Evolutionary conservation across 2,888 invertebrate species (phyloP), one percentile per base, ranked within the genome.

Genomic region (Hylaea fasciaria): DNA sequence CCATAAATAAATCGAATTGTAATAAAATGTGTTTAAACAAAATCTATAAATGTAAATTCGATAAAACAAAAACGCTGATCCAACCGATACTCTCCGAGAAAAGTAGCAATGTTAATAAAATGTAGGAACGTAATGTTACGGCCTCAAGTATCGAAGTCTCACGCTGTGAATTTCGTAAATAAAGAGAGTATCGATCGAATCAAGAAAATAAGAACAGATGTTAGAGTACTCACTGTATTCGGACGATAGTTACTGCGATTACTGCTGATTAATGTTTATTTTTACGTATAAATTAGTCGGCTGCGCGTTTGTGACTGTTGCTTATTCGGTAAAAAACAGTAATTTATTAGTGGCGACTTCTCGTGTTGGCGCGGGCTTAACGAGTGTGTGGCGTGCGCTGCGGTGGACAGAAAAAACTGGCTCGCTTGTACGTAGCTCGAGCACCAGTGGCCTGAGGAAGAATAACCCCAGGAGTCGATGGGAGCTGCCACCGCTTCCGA

Each of bases 331-430:
- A 91, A 92, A 91, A 92, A 92, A 91, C 91, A 88, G 89, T 91
- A 92, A 92, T 92, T 92, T 92, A 92, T 94, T 92, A 92, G 93
- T 92, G 93, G 93, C 93, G 93, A 93, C 93, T 93, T 92, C 93
- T 94, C 93, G 94, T 93, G 92, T 93, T 93, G 92, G 92, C 93
- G 92, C 93, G 93, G 93, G 88, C 91, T 91, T 92, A 93, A 93
- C 93, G 93, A 92, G 92, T 91, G 91, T 92, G 89, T 91, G 91
- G 92, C 91, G 93, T 93, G 91, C 90, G 91, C 89, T 86, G 86
- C 93, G 91, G 91, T 92, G 89, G 86, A 93, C 93, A 93, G 93
- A 93, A 94, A 93, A 94, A 93, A 93, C 94, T 93, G 92, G 93
- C 89, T 89, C 83, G 89, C 83, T 83, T 85, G 85, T 89, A 89